Evolutionary conservation across 2,888 invertebrate genomes (phyloP), one percentile per base, ranked within the genome.

Genomic region (Limenitis arthemis): DNA sequence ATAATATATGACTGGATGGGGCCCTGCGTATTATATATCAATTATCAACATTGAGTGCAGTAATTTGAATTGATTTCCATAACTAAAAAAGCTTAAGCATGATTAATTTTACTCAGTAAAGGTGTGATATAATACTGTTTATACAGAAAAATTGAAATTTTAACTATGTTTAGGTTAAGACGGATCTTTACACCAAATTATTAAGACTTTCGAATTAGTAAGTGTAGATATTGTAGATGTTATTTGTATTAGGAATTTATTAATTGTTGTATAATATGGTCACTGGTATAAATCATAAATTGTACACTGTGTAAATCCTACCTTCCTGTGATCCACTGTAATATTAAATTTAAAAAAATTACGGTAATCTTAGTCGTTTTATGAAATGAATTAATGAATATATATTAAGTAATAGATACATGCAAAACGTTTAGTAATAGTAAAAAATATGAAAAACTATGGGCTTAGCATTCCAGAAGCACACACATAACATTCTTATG

Each of bases 161-260:
- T 20, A 54, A 40, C 47, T 52, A 48, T 50, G 50, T n/a, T 65
- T 80, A 78, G 65, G 53, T 59, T 83, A 84, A 83, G 78, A 73
- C 66, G 81, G 83, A 79, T 81, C 81, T 86, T 85, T 86, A 86
- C 86, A 86, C 86, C 86, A 86, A 85, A 74, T 84, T 81, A 75
- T 72, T 84, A 84, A 84, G 85, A 77, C 70, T 79, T 48, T 78
- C 68, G 69, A 72, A 66, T 73, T 81, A 83, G 77, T 61, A 61
- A 72, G 59, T 72, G 74, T 81, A 81, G 77, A 70, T 75, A 77
- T 67, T 62, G 63, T 82, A 83, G 77, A 75, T 76, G 81, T 77
- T 79, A 76, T 69, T 70, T 74, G 72, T 75, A 76, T 70, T 69
- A 64, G 64, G 50, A 56, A 61, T 58, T 61, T 64, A 68, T 65